Conservation (phyloP, 2,797 vertebrate genomes). For the Liasis olivaceus region DNA sequence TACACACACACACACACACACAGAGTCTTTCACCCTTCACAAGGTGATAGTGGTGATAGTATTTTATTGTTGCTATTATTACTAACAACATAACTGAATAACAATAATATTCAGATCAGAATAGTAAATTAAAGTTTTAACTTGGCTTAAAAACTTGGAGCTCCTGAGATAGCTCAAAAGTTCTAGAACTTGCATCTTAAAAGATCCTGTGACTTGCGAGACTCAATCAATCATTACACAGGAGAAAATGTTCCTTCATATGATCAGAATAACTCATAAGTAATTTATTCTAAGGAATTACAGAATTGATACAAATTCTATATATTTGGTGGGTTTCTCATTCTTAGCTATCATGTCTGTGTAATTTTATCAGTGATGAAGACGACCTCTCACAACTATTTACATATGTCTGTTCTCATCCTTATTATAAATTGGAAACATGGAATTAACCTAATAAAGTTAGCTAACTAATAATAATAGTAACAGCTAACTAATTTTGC, state of each 20-base stretch:
- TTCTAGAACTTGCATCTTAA: background rate
- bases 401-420: background rate
- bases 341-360: background rate
- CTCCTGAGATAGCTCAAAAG: no score
- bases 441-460: background rate
- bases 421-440: background rate
- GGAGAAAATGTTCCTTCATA: background rate
- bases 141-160: background rate
- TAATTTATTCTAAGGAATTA: background rate
- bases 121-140: background rate
- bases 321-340: background rate
- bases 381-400: background rate
- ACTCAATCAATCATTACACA: background rate
- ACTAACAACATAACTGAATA: background rate
- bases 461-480: background rate
- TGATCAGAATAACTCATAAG: background rate
- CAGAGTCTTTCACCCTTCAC: background rate
- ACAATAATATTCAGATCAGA: no score
- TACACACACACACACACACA: background rate
- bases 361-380: background rate
- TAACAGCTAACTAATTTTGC: background rate
- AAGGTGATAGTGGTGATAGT: background rate
- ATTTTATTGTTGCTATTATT: background rate
- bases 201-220: background rate
- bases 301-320: background rate